A percentile compares a stretch with the other conserved stretches of the same genome.
Evolutionary conservation across 1,140 invertebrate species (phyloP).

Genomic region (Copidosoma floridanum): DNA sequence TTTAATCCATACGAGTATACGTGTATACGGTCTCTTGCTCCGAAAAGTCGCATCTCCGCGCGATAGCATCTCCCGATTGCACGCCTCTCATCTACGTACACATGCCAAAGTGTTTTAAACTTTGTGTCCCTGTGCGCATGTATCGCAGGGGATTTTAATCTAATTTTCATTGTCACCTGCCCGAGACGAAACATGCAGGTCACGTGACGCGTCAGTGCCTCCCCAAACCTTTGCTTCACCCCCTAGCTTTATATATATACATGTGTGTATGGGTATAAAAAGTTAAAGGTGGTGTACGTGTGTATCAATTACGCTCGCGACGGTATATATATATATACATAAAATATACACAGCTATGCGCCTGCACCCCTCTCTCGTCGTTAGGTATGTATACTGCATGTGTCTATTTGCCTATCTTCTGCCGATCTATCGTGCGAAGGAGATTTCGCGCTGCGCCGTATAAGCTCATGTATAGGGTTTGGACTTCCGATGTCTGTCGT

Average conservation of each 20-base stretch:
- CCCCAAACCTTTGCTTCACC: no score
- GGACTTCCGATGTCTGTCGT: conserved; percentile 32
- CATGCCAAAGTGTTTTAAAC: no score
- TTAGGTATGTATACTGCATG: no score
- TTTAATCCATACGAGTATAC: no score
- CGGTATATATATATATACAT: no score
- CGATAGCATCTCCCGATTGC: conserved; percentile 20
- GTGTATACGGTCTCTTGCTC: no score
- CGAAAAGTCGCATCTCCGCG: conserved; percentile 1
- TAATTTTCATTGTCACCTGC: conserved; percentile 28
- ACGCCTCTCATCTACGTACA: no score
- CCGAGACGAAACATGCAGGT: conserved; percentile 14
- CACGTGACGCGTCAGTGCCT: no score
- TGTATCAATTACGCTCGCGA: conserved; percentile 21
- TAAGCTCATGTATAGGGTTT: conserved; percentile 17
- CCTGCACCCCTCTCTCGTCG: no score
- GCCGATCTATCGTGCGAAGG: neutral
- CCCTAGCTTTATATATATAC: conserved; percentile 5
- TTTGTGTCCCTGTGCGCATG: no score
- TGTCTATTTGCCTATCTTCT: no score
- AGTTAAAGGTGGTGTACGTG: neutral
- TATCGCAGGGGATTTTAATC: conserved; percentile 24
- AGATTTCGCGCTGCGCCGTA: conserved; percentile 17
- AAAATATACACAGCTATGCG: no score
- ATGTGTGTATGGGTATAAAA: neutral